Evolutionary conservation across 2,888 invertebrate species (phyloP).

Genomic region (Drosophila atripex): DNA sequence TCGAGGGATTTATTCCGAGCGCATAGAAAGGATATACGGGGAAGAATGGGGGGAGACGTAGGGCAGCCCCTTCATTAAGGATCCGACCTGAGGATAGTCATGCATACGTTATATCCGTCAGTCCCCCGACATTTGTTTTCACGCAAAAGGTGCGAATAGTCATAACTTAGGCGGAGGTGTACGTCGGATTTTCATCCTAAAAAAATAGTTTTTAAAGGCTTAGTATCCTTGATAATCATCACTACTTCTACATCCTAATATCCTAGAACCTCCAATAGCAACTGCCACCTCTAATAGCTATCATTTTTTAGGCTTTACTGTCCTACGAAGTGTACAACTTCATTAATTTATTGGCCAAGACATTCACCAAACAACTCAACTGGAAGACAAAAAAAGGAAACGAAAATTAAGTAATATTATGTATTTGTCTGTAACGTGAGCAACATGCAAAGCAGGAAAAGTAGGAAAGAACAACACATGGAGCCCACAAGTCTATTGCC

Average conservation of each 20-base stretch:
- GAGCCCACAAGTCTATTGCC: constrained; percentile 31
- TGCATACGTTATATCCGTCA: constrained; percentile 2
- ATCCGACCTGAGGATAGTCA: not conserved
- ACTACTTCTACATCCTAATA: not conserved
- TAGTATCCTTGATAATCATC: no score
- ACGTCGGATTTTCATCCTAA: not conserved
- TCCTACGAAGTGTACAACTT: constrained; percentile 60
- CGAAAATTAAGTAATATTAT: constrained; percentile 76
- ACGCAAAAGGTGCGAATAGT: not conserved
- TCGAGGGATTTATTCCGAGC: constrained; percentile 9
- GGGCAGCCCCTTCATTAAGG: not conserved
- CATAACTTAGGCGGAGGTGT: not conserved
- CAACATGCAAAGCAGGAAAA: constrained; percentile 54
- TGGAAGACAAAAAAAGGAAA: constrained; percentile 37
- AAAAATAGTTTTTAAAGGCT: not conserved
- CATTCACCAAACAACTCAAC: not conserved
- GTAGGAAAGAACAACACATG: constrained; percentile 21
- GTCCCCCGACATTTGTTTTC: not conserved
- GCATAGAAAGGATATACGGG: not conserved
- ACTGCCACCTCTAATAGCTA: no score
- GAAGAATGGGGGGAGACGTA: not conserved
- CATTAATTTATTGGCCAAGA: constrained; percentile 60
- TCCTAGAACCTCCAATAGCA: not conserved
- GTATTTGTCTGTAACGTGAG: constrained; percentile 79
- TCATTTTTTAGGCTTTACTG: not conserved